Evolutionary conservation across 2,797 vertebrate species (phyloP).

Genomic region (Esox lucius): DNA sequence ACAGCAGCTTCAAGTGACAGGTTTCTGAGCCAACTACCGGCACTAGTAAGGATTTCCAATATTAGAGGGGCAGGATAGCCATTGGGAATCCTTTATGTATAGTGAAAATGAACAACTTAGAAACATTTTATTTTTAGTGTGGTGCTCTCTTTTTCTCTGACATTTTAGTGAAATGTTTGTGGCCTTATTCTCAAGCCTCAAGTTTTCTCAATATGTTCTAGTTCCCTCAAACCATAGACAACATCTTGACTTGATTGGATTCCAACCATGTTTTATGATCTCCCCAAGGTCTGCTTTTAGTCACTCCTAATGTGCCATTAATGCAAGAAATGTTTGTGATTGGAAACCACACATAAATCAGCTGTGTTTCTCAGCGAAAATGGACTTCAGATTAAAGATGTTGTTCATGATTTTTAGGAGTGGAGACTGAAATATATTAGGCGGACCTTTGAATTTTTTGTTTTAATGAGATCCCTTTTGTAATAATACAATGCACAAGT

Average conservation of each 20-base stretch:
- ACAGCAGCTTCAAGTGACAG: background rate
- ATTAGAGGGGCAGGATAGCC: too few species aligned
- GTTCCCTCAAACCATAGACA: conserved; percentile 44
- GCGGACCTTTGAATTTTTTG: background rate
- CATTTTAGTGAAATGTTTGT: conserved; percentile 39
- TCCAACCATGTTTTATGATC: conserved; percentile 54
- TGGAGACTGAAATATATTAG: conserved; percentile 21
- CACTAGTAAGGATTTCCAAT: background rate
- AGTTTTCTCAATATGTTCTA: conserved; percentile 49
- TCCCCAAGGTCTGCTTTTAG: conserved; percentile 28
- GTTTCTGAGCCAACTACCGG: background rate
- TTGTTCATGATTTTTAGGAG: background rate
- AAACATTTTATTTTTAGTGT: background rate
- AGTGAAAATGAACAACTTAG: background rate
- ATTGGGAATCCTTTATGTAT: background rate
- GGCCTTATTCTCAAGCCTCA: conserved; percentile 36
- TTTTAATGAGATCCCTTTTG: background rate
- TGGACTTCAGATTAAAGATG: conserved; percentile 2
- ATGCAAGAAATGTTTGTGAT: conserved; percentile 44
- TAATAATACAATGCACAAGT: background rate
- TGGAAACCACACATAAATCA: conserved; percentile 57
- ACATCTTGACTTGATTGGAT: conserved; percentile 66
- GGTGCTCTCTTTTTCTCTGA: conserved; percentile 27
- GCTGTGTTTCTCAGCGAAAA: conserved; percentile 32
- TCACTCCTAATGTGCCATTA: conserved; percentile 38